Evolutionary conservation across 2,113 vertebrate genomes (phyloP), one percentile per base, ranked within the genome.

Genomic region (Sapajus apella): DNA sequence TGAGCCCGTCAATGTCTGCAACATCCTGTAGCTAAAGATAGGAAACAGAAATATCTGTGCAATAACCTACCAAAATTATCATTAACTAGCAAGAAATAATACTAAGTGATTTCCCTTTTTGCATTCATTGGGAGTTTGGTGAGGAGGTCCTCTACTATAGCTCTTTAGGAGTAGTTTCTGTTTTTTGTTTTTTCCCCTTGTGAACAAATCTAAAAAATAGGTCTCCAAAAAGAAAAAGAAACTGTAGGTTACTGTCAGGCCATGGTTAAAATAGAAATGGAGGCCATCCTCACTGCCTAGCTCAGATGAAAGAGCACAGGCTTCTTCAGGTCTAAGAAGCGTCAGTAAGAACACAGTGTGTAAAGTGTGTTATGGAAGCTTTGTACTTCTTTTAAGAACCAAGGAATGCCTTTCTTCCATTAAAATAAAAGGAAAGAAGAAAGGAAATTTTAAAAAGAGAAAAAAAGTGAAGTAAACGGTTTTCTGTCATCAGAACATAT

Each of bases 141-240:
- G 61, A n/a, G 20, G 8, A 21, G 1, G 6, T 55, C 23, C 25
- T 94, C 3, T 91, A 14, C 6, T 64, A 2, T 43, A 77, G 35
- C 92, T 87, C 37, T 14, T 52, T 76, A 85, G 43, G 3, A 91
- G 40, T 58, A 50, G 30, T 30, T 83, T 56, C 18, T 32, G 12
- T n/a, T 14, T 37, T 73, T 30, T 21, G 10, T 56, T 75, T 21
- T 37, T 68, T 40, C 56, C 47, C 25, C 16, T 5, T 40, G 0
- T 55, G 50, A 79, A 45, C 9, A 81, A 72, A 55, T 75, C 37
- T 83, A 7, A 40, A 90, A 88, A 85, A 61, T 76, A 88, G 91
- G 10, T 85, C 72, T 92, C 68, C 45, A 95, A 82, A 79, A 73
- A 84, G 45, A 58, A 85, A 96, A 84, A 82, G 27, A n/a, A 95